Conservation (phyloP, 2,113 vertebrate genomes). For the Tetrao urogallus region DNA sequence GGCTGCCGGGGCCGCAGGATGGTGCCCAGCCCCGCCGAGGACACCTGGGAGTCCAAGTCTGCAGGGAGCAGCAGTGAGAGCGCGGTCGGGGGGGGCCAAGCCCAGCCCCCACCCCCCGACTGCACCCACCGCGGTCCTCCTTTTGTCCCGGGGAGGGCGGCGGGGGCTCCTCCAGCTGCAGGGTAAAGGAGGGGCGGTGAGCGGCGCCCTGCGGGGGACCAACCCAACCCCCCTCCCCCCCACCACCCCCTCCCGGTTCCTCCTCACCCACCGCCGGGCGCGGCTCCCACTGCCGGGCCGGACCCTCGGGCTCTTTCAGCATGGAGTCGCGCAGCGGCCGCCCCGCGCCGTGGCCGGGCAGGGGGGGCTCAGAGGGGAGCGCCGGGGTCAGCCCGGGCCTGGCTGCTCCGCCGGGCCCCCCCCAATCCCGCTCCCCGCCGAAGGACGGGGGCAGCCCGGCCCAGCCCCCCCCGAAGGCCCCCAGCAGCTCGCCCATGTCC, state of each 20-base stretch:
- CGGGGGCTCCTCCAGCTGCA: constrained; percentile 56
- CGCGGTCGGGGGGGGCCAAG: no score
- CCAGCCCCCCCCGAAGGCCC: neutral
- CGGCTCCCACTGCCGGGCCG: constrained; percentile 38
- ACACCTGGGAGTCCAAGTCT: constrained; percentile 82
- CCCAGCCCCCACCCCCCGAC: neutral
- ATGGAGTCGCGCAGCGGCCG: constrained; percentile 69
- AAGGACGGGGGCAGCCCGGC: constrained; percentile 39
- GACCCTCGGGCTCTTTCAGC: constrained; percentile 56
- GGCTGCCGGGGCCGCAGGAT: constrained; percentile 54
- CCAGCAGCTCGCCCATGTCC: constrained; percentile 35
- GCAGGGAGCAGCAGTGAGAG: neutral
- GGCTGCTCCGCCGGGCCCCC: neutral
- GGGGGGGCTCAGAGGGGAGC: neutral
- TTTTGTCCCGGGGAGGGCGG: neutral
- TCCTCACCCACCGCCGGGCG: constrained; percentile 41
- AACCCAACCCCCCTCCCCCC: no score
- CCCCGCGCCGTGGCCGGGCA: neutral
- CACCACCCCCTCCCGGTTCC: no score
- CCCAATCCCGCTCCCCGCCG: neutral
- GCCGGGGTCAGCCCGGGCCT: neutral
- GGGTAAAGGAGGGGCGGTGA: neutral
- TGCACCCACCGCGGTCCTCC: constrained; percentile 43
- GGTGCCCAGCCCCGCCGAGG: constrained; percentile 70
- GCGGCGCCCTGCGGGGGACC: neutral